Evolutionary conservation across 2,888 invertebrate species (phyloP).

Genomic region (Ennomos fuscantarius): DNA sequence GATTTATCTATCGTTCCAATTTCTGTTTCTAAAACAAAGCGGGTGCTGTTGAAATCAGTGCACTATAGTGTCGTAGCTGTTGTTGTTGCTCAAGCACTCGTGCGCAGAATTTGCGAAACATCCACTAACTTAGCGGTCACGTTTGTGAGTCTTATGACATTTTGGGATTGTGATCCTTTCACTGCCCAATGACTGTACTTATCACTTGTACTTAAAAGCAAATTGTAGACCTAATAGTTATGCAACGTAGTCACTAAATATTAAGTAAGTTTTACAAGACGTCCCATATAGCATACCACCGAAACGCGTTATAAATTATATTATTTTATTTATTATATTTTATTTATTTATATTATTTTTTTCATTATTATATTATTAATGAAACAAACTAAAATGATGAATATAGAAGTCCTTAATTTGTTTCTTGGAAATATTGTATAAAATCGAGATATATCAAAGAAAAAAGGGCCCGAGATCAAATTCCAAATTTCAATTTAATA

Average conservation of each 20-base stretch:
- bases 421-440: too few relatives aligned
- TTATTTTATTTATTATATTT: conserved; percentile 3
- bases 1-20: conserved; percentile 24
- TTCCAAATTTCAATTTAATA: too few relatives aligned
- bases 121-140: conserved; percentile 60
- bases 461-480: too few relatives aligned
- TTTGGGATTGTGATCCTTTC: conserved; percentile 72
- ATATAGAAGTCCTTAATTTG: too few relatives aligned
- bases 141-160: conserved; percentile 67
- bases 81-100: conserved; percentile 67
- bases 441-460: too few relatives aligned
- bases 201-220: conserved; percentile 7
- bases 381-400: too few relatives aligned
- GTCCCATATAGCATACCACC: too few relatives aligned
- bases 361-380: too few relatives aligned
- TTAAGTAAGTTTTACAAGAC: too few relatives aligned
- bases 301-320: too few relatives aligned
- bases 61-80: conserved; percentile 51
- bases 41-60: conserved; percentile 57
- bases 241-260: too few relatives aligned
- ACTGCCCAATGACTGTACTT: conserved; percentile 48
- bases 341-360: not conserved
- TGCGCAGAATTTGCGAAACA: conserved; percentile 74
- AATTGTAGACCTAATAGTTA: too few relatives aligned
- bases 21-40: conserved; percentile 33